These are phyloP conservation scores for Calidris pygmaea DNA, from an alignment of 2,113 vertebrate genomes.

Conservation along the genomic window DNA sequence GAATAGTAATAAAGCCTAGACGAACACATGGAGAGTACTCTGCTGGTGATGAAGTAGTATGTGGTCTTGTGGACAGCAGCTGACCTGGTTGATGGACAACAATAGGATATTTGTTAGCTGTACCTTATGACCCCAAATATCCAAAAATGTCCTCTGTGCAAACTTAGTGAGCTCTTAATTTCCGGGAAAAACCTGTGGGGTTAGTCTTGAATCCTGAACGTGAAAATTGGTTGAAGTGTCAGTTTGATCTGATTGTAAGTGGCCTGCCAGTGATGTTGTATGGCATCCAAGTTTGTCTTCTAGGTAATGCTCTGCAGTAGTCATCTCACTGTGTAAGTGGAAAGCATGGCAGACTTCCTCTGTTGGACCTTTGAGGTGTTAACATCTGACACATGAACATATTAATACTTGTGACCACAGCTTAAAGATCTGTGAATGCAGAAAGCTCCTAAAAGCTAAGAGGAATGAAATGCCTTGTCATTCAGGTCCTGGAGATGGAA, in stretches of 20 bases:
- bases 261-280: background rate
- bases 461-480: fast-evolving
- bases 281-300: background rate
- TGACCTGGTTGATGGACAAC: background rate
- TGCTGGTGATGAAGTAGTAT: background rate
- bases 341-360: background rate
- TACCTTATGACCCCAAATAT: background rate
- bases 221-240: background rate
- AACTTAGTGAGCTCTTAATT: background rate
- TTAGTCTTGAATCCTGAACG: background rate
- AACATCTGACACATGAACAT: background rate
- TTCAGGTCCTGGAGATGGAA: background rate
- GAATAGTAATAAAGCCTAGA: background rate
- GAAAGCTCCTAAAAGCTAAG: too few relatives aligned
- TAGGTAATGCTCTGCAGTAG: background rate
- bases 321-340: background rate
- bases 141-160: background rate
- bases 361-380: fast-evolving
- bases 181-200: background rate
- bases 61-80: background rate
- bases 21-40: background rate
- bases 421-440: background rate
- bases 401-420: background rate
- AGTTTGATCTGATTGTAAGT: background rate
- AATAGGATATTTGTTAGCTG: background rate